A percentile compares a stretch with the other conserved stretches of the same genome.
These are phyloP conservation scores for Platygyra sinensis DNA, from an alignment of 64 coral and sea anemone genomes.

Conservation along the genomic window DNA sequence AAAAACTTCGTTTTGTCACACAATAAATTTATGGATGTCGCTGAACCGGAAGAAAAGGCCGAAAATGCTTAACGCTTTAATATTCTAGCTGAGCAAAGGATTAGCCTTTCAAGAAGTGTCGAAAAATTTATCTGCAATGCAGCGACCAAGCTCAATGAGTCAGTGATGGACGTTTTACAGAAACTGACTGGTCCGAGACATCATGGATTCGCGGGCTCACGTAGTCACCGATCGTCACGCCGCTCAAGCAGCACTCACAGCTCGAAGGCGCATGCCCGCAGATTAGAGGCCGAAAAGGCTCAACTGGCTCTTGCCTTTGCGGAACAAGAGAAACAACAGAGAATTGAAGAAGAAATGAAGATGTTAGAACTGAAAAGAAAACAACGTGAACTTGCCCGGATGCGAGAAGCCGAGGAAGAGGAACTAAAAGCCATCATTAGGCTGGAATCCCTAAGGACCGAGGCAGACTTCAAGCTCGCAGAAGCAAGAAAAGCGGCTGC, in stretches of 20 bases:
- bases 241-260: background rate
- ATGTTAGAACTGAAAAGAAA: background rate
- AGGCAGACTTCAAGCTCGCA: conserved; percentile 20
- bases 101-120: background rate
- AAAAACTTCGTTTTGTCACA: too few relatives aligned
- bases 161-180: background rate
- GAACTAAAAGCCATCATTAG: conserved; percentile 16
- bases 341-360: conserved; percentile 12
- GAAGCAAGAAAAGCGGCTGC: conserved; percentile 23
- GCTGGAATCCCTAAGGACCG: conserved; percentile 4
- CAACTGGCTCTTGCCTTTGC: conserved; percentile 9
- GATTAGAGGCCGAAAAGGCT: conserved; percentile 35
- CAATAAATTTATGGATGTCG: background rate
- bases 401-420: conserved; percentile 27
- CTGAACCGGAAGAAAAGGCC: conserved; percentile 33
- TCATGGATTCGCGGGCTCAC: background rate
- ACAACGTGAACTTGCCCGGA: background rate
- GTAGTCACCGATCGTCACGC: background rate
- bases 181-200: background rate
- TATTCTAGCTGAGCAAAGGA: background rate
- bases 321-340: conserved; percentile 21
- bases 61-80: background rate
- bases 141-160: background rate
- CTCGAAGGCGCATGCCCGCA: conserved; percentile 4
- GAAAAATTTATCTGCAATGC: background rate